phyloP scores from a whole-genome alignment of 2,113 vertebrate genomes.

The Psittacula cyanocephala region DNA sequence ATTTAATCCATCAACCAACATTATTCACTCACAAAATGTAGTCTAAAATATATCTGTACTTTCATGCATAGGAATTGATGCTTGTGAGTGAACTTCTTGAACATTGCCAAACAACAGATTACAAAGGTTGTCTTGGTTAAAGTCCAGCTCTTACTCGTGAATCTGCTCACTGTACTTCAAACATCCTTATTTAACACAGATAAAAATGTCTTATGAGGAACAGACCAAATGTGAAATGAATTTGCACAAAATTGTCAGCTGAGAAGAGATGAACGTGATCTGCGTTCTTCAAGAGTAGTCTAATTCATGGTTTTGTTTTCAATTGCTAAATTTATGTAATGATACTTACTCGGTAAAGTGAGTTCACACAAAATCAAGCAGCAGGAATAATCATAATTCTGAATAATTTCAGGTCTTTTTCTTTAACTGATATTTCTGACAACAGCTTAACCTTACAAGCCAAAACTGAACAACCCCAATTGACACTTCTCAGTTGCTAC shows the following conservation, averaged over 20 bases:
- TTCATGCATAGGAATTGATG: neutral
- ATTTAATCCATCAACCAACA: neutral
- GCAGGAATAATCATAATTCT: neutral
- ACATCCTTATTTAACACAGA: neutral
- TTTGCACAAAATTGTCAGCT: neutral
- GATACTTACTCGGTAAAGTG: neutral
- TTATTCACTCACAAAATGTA: neutral
- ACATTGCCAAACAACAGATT: neutral
- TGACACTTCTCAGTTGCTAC: neutral
- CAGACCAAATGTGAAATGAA: neutral
- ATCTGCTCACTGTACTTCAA: neutral
- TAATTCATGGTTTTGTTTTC: neutral
- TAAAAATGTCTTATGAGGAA: neutral
- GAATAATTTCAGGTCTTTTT: neutral
- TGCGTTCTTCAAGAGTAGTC: neutral
- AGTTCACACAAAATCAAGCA: neutral
- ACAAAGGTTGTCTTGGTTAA: neutral
- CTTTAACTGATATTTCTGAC: neutral
- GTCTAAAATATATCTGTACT: neutral
- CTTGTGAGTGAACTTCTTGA: neutral
- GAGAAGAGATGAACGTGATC: neutral
- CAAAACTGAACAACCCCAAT: neutral
- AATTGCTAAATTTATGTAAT: neutral
- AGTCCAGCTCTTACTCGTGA: neutral
- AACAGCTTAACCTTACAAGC: neutral